phyloP scores from a whole-genome alignment of 2,797 vertebrate genomes.

The Syngnathus acus region DNA sequence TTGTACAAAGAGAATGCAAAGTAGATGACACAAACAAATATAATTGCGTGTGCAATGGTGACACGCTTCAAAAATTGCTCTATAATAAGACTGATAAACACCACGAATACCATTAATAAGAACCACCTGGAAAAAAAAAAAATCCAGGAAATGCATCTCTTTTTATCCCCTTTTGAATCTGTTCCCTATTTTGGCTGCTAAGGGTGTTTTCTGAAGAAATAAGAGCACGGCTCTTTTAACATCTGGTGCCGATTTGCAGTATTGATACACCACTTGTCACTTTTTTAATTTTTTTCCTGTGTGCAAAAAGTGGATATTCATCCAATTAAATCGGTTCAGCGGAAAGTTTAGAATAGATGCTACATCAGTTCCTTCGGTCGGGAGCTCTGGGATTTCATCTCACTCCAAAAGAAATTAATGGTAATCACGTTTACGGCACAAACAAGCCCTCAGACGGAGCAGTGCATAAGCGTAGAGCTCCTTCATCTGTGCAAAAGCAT shows the following conservation, averaged over 20 bases:
- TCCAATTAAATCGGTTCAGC: background rate
- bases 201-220: slow-evolving; percentile 3
- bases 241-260: slow-evolving; percentile 2
- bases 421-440: slow-evolving; percentile 3
- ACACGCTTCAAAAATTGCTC: slow-evolving; percentile 45
- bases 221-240: slow-evolving; percentile 28
- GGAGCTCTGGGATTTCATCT: background rate
- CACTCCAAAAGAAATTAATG: background rate
- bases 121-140: slow-evolving; percentile 28
- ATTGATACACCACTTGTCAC: background rate
- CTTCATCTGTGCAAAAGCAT: background rate
- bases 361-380: background rate
- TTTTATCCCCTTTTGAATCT: slow-evolving; percentile 11
- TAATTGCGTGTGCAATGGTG: slow-evolving; percentile 52
- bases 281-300: background rate
- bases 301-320: background rate
- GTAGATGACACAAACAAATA: slow-evolving; percentile 71
- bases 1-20: slow-evolving; percentile 62
- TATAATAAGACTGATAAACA: slow-evolving; percentile 43
- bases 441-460: slow-evolving; percentile 1
- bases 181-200: slow-evolving; percentile 5
- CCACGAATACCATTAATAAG: slow-evolving; percentile 30
- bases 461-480: background rate
- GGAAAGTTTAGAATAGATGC: background rate
- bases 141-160: slow-evolving; percentile 16